A percentile compares a stretch with the other conserved stretches of the same genome.
Conservation (phyloP, 2,888 invertebrate species). For the Leucania comma region DNA sequence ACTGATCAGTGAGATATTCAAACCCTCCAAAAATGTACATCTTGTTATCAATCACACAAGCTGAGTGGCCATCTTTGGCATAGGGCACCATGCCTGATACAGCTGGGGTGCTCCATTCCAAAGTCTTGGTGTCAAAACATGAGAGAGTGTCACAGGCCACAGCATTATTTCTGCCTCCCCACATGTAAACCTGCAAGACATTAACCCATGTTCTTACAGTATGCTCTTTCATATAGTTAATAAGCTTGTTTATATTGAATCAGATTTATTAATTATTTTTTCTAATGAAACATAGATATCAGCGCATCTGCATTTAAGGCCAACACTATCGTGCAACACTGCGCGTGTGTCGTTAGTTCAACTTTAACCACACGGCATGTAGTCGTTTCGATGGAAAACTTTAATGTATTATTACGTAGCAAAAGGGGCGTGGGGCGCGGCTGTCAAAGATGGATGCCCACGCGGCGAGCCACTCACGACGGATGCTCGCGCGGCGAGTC, state of each 20-base stretch:
- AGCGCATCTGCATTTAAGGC: too few relatives aligned
- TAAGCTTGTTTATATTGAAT: not conserved
- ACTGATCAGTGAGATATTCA: constrained; percentile 95
- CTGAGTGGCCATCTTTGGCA: constrained; percentile 97
- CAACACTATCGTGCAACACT: too few relatives aligned
- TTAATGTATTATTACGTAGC: too few relatives aligned
- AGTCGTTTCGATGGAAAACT: too few relatives aligned
- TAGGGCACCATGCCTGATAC: constrained; percentile 94
- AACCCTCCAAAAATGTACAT: constrained; percentile 98
- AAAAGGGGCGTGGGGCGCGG: too few relatives aligned
- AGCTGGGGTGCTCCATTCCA: constrained; percentile 92
- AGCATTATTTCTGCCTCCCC: constrained; percentile 97
- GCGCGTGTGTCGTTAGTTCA: too few relatives aligned
- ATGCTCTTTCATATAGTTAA: not conserved
- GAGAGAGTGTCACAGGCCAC: constrained; percentile 95
- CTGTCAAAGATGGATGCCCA: too few relatives aligned
- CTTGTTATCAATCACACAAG: constrained; percentile 94
- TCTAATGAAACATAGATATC: too few relatives aligned
- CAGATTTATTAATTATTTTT: constrained; percentile 8
- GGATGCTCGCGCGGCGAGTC: too few relatives aligned
- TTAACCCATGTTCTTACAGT: constrained; percentile 21
- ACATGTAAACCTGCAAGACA: constrained; percentile 93
- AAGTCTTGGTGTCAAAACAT: constrained; percentile 94
- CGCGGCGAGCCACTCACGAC: too few relatives aligned
- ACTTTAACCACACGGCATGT: too few relatives aligned